A percentile compares a stretch with the other conserved stretches of the same genome.
These are phyloP conservation scores for Diorhabda carinulata DNA, from an alignment of 1,140 invertebrate species.

Conservation along the genomic window DNA sequence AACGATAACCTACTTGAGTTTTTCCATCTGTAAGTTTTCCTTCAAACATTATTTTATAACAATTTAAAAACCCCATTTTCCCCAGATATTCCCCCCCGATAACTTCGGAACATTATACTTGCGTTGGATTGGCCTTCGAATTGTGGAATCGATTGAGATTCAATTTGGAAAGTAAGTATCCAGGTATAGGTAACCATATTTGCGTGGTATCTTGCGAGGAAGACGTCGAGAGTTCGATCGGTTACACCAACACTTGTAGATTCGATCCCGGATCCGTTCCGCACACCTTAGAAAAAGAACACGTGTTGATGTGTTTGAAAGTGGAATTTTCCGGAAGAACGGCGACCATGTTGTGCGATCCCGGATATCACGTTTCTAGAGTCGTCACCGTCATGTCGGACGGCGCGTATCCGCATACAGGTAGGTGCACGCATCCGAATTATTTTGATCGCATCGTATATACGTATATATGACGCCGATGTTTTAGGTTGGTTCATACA, in stretches of 20 bases:
- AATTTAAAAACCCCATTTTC: slow-evolving; percentile 15
- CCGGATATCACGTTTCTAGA: slow-evolving; percentile 83
- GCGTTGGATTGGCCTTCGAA: slow-evolving; percentile 81
- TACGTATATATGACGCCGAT: too few species aligned
- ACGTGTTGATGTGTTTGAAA: slow-evolving; percentile 77
- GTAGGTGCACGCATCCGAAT: slow-evolving; percentile 42
- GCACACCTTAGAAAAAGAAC: slow-evolving; percentile 76
- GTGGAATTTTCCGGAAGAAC: slow-evolving; percentile 66
- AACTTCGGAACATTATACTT: slow-evolving; percentile 73
- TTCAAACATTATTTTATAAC: background rate
- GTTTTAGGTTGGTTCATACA: slow-evolving; percentile 75
- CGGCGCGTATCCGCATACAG: slow-evolving; percentile 78
- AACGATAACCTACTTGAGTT: slow-evolving; percentile 61
- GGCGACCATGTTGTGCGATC: slow-evolving; percentile 78
- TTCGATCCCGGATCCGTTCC: slow-evolving; percentile 38
- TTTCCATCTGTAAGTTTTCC: slow-evolving; percentile 54
- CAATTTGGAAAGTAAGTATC: slow-evolving; percentile 56
- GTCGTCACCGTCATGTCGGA: slow-evolving; percentile 85
- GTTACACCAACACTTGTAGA: slow-evolving; percentile 59
- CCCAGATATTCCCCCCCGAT: slow-evolving; percentile 64
- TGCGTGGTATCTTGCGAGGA: slow-evolving; percentile 86
- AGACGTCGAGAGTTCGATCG: slow-evolving; percentile 64
- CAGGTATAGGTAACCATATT: slow-evolving; percentile 62
- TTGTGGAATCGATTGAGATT: slow-evolving; percentile 60
- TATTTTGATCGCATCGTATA: too few species aligned